Conservation (phyloP, 2,113 vertebrate species). For the Panthera uncia region DNA sequence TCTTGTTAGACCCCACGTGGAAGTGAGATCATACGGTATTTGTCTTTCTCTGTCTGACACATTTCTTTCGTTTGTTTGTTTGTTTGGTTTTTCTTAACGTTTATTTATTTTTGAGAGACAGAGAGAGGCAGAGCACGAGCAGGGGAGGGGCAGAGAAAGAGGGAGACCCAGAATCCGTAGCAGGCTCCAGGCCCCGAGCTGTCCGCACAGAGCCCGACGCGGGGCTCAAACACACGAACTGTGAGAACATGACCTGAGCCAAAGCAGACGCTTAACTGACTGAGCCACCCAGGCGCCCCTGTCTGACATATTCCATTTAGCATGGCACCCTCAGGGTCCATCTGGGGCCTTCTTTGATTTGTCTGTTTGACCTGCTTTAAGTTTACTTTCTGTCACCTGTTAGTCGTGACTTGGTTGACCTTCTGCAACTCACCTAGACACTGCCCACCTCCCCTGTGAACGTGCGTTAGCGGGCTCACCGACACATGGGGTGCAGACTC, state of each 20-base stretch:
- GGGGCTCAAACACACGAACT: too few species aligned
- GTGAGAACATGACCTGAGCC: too few species aligned
- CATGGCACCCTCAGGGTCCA: background rate
- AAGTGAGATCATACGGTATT: background rate
- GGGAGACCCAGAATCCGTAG: too few species aligned
- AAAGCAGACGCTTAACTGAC: too few species aligned
- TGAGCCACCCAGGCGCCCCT: too few species aligned
- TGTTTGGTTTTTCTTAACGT: too few species aligned
- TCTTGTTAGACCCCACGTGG: background rate
- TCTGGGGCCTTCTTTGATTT: background rate
- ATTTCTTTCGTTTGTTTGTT: background rate
- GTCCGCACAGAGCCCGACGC: too few species aligned
- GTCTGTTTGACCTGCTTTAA: background rate
- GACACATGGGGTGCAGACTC: background rate
- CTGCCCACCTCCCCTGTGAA: fast-evolving
- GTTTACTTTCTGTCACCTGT: background rate
- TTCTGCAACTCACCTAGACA: background rate
- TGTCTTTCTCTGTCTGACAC: background rate
- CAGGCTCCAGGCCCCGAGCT: too few species aligned
- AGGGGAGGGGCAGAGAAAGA: too few species aligned
- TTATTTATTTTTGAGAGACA: too few species aligned
- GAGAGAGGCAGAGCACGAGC: too few species aligned
- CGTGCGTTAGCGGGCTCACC: fast-evolving
- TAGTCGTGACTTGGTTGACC: background rate
- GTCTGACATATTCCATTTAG: background rate